Base-by-base conservation (phyloP, 2,797 vertebrate genomes). In the Pseudomugil gertrudae region DNA sequence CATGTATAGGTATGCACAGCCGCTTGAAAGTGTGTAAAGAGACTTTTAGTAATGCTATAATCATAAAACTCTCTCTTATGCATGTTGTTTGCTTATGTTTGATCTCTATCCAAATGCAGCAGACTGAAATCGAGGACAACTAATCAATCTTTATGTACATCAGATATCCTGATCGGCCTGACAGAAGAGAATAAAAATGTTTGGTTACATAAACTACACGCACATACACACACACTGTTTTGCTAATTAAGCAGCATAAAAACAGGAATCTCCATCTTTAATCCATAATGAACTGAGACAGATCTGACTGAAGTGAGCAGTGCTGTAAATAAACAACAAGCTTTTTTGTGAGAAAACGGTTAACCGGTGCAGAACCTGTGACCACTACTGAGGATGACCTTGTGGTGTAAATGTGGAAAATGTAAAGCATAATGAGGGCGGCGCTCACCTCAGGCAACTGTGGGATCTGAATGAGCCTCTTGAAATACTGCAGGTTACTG, bases 401-500 rank as follows among this genome's bases (percentile, higher is more conserved):
- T 52, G 7, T 52, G 26, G 13, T 27, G 62, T 26, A 35, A 19
- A 19, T 50, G 55, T 53, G 61, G 43, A 58, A 52, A 52, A 17
- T 17, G 7, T 5, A 65, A 6, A 35, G 19, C 6, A 33, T 8
- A 11, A 19, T 19, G 0, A 51, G 1, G 47, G n/a, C 17, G 6
- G 26, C 33, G 13, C 92, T 95, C 86, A 99, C 97, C 96, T 99
- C 98, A 2, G 98, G 97, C 87, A 99, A 91, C 89, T 99, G 97
- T 0, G 97, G 97, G 89, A 99, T 99, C 94, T 99, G 98, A 84
- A 99, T 97, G 73, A 99, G 94, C 53, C 96, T 93, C 87, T 99
- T 99, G 91, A 99, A 99, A 91, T 98, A 99, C 89, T 99, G 98
- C 63, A 99, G 91, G 92, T 99, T 98, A 90, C 98, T 98, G 89